phyloP scores from a whole-genome alignment of 2,888 invertebrate species.

The Parapristionchus giblindavisi region DNA sequence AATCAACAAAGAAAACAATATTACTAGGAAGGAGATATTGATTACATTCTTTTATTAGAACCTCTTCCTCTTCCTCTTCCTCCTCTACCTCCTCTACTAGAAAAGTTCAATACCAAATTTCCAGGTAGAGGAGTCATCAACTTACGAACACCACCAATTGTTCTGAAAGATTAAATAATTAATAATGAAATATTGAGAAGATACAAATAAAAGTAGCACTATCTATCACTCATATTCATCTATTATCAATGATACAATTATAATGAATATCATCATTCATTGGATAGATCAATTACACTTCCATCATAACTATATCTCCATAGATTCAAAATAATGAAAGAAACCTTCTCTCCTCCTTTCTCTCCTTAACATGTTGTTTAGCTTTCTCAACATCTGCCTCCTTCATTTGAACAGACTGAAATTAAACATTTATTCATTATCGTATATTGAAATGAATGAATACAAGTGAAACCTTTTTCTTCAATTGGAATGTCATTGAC shows the following conservation, averaged over 20 bases:
- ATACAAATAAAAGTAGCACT: too few species aligned
- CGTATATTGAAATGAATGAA: neutral
- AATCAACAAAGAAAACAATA: neutral
- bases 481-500: slow-evolving; percentile 57
- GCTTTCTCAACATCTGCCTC: slow-evolving; percentile 41
- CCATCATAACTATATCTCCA: too few species aligned
- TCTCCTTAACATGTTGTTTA: slow-evolving; percentile 15
- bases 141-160: slow-evolving; percentile 21
- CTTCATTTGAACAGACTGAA: slow-evolving; percentile 26
- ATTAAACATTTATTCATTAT: neutral
- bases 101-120: slow-evolving; percentile 46
- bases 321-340: too few species aligned
- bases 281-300: too few species aligned
- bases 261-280: too few species aligned
- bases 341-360: slow-evolving; percentile 44
- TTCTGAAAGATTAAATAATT: slow-evolving; percentile 4
- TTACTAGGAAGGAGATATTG: neutral
- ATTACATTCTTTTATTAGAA: neutral
- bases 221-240: too few species aligned
- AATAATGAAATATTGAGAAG: neutral
- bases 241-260: too few species aligned
- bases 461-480: slow-evolving; percentile 39
- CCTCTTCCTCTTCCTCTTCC: slow-evolving; percentile 24
- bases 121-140: slow-evolving; percentile 45
- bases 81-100: neutral